These are phyloP conservation scores for Calliphora vicina DNA, from an alignment of 1,140 invertebrate genomes.

Conservation along the genomic window DNA sequence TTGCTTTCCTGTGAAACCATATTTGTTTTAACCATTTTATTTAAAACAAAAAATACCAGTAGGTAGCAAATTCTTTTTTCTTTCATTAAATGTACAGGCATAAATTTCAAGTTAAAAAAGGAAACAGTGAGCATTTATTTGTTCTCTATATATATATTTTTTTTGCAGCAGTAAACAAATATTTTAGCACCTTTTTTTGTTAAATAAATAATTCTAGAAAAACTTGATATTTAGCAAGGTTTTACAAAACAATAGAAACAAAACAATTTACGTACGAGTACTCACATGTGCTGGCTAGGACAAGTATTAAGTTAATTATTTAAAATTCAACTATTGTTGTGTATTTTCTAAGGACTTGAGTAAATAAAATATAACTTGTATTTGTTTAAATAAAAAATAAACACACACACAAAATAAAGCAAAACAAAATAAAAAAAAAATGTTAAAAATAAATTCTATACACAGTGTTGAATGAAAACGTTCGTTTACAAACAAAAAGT, in stretches of 20 bases:
- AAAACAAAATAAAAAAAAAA: not conserved
- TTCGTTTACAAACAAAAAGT: not conserved
- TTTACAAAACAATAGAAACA: not conserved
- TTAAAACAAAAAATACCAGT: too few relatives aligned
- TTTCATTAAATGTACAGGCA: too few relatives aligned
- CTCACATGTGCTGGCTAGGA: not conserved
- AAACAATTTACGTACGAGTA: not conserved
- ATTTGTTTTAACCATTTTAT: too few relatives aligned
- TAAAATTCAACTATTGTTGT: not conserved
- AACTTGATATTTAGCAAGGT: not conserved
- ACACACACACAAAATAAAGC: not conserved
- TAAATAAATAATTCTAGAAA: not conserved
- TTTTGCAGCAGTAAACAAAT: not conserved
- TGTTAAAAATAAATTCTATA: too few relatives aligned
- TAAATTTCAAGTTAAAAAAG: too few relatives aligned
- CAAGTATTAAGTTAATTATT: not conserved
- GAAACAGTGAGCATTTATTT: too few relatives aligned
- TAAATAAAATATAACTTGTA: not conserved
- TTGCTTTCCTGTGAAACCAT: too few relatives aligned
- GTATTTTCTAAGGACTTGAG: not conserved
- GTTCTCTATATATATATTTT: too few relatives aligned
- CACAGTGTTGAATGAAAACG: too few relatives aligned
- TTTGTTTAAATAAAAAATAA: not conserved
- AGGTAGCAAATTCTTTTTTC: too few relatives aligned
- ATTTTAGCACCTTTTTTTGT: not conserved